Evolutionary conservation across 2,888 invertebrate genomes (phyloP), one percentile per base, ranked within the genome.

Genomic region (Aporophyla nigra): DNA sequence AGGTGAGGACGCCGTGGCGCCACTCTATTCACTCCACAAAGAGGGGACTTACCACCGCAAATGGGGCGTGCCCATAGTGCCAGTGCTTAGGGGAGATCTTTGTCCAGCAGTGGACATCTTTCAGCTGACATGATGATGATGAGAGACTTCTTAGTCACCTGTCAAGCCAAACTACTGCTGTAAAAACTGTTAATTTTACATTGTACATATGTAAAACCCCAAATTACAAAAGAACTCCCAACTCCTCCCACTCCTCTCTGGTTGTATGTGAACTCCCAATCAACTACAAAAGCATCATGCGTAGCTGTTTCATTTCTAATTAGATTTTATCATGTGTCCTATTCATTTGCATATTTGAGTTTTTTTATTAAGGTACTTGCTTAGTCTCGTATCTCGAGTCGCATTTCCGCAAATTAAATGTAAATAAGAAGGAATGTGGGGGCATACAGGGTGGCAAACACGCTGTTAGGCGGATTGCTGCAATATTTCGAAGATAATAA

Each of bases 331-430:
- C 79, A 68, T 83, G 51, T 74, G 14, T 65, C 63, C 24, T 76
- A 78, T 65, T 86, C 81, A 77, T 84, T 84, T 78, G 51, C 70
- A 85, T 77, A 49, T 40, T 12, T 49, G n/a, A 62, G 46, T 46
- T 74, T 77, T 87, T 78, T 76, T 58, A 74, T 43, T 54, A 54
- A 70, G 59, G 24, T 62, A 61, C 62, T 70, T 63, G 58, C 33
- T 49, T 21, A 63, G 65, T 76, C 77, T 76, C 79, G 80, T 82
- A 43, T 83, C 83, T 89, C 87, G 86, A 87, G 87, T 90, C 90
- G 88, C 92, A 91, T 92, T 92, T 88, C 86, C 89, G 82, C 90
- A 93, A 94, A 94, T 94, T 92, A 93, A 94, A 93, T 93, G 93
- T 93, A 94, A 94, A 94, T 93, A 93, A 91, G 90, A 88, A 88